Percentiles rank a stretch among this genome's conserved stretches.
phyloP scores from a whole-genome alignment of 2,113 vertebrate genomes.

The Bubo bubo region DNA sequence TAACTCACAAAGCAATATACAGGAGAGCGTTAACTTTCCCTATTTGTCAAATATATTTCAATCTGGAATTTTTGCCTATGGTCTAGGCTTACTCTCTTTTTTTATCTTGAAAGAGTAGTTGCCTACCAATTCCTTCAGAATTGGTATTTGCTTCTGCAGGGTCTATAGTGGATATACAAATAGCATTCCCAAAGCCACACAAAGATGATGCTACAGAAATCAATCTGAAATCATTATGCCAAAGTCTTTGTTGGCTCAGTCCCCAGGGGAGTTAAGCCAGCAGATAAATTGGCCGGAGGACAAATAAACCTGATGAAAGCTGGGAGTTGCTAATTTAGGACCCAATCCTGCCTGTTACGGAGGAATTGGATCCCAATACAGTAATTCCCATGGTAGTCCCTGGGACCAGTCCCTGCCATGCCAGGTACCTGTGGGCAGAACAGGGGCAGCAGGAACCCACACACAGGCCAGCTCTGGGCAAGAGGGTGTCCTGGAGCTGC shows the following conservation, averaged over 20 bases:
- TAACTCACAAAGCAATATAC: neutral
- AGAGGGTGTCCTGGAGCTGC: neutral
- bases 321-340: neutral
- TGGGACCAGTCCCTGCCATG: neutral
- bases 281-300: neutral
- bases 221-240: neutral
- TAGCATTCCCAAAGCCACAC: neutral
- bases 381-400: neutral
- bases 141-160: neutral
- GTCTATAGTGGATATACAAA: neutral
- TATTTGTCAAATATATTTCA: constrained; percentile 1
- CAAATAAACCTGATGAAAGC: neutral
- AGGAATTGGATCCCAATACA: neutral
- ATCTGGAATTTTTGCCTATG: neutral
- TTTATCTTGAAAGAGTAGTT: neutral
- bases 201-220: neutral
- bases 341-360: neutral
- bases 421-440: neutral
- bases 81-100: neutral
- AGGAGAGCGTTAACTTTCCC: neutral
- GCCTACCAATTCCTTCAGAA: neutral
- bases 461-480: rapidly evolving
- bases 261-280: neutral
- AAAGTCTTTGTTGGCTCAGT: neutral
- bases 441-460: neutral